These are phyloP conservation scores for Sebastes reedi DNA, from an alignment of 2,797 vertebrate genomes.

Conservation along the genomic window DNA sequence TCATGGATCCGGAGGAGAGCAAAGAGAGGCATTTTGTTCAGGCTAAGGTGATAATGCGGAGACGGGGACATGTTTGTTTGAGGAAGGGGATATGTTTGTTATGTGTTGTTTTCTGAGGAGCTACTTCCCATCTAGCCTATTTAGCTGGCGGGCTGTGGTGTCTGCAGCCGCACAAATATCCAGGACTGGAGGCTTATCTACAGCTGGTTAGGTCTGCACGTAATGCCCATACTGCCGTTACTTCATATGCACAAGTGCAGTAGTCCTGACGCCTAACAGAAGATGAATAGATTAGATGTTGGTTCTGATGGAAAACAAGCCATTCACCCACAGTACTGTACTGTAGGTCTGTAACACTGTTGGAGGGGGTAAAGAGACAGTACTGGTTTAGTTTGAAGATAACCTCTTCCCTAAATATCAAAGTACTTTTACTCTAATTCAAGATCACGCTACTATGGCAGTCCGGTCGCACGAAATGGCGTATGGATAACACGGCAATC, in stretches of 20 bases:
- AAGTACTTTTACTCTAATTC: not conserved
- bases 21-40: slow-evolving; percentile 69
- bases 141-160: slow-evolving; percentile 32
- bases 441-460: not conserved
- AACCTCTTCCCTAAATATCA: not conserved
- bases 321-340: not conserved
- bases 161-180: slow-evolving; percentile 33
- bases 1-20: slow-evolving; percentile 69
- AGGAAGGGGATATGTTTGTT: slow-evolving; percentile 68
- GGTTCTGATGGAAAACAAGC: slow-evolving; percentile 6
- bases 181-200: slow-evolving; percentile 47
- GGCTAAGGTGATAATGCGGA: slow-evolving; percentile 72
- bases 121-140: slow-evolving; percentile 42
- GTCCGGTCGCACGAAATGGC: rapidly evolving
- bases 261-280: not conserved
- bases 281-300: slow-evolving; percentile 33
- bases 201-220: slow-evolving; percentile 4
- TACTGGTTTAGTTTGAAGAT: not conserved
- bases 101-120: slow-evolving; percentile 60
- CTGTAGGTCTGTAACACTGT: not conserved
- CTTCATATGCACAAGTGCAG: not conserved
- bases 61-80: slow-evolving; percentile 70
- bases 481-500: too few species aligned
- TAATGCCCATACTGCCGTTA: slow-evolving; percentile 18
- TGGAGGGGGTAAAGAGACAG: not conserved